These are phyloP conservation scores for Leptinotarsa lineolata DNA, from an alignment of 1,140 invertebrate genomes.

Conservation along the genomic window DNA sequence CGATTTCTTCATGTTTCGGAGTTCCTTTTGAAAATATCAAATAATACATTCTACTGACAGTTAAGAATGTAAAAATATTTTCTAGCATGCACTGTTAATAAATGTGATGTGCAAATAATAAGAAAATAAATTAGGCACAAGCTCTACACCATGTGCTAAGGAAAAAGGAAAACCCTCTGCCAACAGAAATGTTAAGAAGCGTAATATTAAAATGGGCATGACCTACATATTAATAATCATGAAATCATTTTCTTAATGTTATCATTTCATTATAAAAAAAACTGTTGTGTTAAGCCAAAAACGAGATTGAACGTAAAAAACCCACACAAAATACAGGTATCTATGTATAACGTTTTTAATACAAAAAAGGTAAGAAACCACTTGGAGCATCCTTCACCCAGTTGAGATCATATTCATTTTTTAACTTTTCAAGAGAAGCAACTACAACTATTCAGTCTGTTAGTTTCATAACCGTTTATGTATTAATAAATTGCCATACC, in stretches of 20 bases:
- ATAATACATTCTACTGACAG: conserved; percentile 38
- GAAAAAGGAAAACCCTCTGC: conserved; percentile 26
- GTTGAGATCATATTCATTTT: no score
- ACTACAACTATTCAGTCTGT: no score
- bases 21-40: conserved; percentile 44
- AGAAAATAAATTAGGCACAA: conserved; percentile 20
- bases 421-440: no score
- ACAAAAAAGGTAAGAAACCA: no score
- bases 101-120: conserved; percentile 28
- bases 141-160: conserved; percentile 27
- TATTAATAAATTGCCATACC: conserved; percentile 4
- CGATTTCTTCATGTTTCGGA: conserved; percentile 29
- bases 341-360: no score
- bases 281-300: no score
- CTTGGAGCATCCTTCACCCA: no score
- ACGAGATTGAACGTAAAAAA: no score
- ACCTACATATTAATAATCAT: not conserved
- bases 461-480: no score
- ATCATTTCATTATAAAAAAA: no score
- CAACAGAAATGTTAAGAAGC: conserved; percentile 33
- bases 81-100: conserved; percentile 24
- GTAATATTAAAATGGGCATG: conserved; percentile 51
- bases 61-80: conserved; percentile 22
- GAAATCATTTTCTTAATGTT: not conserved
- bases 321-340: no score